These are phyloP conservation scores for Hypothenemus hampei DNA, from an alignment of 1,140 invertebrate species.

Conservation along the genomic window DNA sequence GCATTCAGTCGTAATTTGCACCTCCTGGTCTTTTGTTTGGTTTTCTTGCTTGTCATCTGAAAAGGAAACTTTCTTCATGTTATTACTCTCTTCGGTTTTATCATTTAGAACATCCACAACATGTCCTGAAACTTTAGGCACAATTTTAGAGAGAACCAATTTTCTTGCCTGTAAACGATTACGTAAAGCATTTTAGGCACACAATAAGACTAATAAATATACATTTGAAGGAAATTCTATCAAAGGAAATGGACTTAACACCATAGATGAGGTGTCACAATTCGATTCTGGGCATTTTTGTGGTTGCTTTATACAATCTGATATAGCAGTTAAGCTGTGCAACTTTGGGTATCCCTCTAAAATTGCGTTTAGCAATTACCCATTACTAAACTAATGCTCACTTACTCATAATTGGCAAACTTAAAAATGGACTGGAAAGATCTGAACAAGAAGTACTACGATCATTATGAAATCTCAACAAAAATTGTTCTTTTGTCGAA, in stretches of 20 bases:
- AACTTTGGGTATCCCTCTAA: constrained; percentile 22
- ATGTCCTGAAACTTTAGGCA: not conserved
- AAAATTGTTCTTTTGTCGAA: constrained; percentile 19
- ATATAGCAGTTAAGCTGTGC: not conserved
- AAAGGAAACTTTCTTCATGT: constrained; percentile 20
- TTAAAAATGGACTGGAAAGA: constrained; percentile 4
- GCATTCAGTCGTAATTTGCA: constrained; percentile 14
- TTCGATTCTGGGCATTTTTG: not conserved
- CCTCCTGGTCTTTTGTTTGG: constrained; percentile 5
- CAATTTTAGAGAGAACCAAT: constrained; percentile 21
- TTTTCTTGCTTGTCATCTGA: constrained; percentile 2
- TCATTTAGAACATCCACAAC: constrained; percentile 20
- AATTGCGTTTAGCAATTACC: not conserved
- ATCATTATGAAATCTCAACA: constrained; percentile 30
- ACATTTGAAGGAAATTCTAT: constrained; percentile 10
- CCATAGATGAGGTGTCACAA: not conserved
- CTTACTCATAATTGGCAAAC: constrained; percentile 16
- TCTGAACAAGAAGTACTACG: constrained; percentile 25
- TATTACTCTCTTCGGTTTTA: constrained; percentile 1
- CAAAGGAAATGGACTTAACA: not conserved
- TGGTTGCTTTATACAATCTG: not conserved
- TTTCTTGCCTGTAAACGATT: constrained; percentile 16
- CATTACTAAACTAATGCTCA: not conserved
- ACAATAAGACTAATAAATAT: not conserved
- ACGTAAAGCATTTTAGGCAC: not conserved